Conservation (phyloP, 2,113 vertebrate genomes). For the Todiramphus chloris region DNA sequence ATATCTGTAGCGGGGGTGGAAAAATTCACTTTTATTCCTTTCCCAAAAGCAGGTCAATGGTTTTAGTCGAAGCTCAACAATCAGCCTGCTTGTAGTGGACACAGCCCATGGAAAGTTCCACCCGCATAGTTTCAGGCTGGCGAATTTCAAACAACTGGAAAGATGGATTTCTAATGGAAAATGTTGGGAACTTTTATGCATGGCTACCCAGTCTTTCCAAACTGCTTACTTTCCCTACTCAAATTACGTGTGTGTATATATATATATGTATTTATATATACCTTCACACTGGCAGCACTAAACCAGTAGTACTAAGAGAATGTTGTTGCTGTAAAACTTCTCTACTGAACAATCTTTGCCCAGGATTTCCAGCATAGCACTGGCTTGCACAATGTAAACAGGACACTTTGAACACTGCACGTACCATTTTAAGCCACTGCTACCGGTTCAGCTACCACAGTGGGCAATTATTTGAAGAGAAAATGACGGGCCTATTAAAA, state of each 20-base stretch:
- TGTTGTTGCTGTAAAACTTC: background rate
- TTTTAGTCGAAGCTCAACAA: background rate
- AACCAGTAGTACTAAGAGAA: background rate
- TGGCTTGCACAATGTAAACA: background rate
- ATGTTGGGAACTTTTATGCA: background rate
- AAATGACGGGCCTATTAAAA: background rate
- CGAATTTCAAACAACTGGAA: background rate
- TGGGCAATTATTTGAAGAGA: background rate
- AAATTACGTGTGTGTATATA: background rate
- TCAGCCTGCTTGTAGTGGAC: background rate
- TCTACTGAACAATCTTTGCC: background rate
- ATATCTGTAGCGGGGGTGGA: background rate
- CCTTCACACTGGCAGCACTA: background rate
- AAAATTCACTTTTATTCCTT: background rate
- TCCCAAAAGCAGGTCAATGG: background rate
- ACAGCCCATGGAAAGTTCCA: conserved; percentile 2
- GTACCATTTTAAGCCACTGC: background rate
- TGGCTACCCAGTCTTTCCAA: background rate
- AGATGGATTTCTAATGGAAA: background rate
- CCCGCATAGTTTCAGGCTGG: background rate
- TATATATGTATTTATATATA: background rate
- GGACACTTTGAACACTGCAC: background rate
- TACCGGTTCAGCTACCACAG: background rate
- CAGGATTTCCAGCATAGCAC: background rate
- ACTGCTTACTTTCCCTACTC: background rate